Evolutionary conservation across 2,113 vertebrate genomes (phyloP), one percentile per base, ranked within the genome.

Genomic region (Nothobranchius furzeri): DNA sequence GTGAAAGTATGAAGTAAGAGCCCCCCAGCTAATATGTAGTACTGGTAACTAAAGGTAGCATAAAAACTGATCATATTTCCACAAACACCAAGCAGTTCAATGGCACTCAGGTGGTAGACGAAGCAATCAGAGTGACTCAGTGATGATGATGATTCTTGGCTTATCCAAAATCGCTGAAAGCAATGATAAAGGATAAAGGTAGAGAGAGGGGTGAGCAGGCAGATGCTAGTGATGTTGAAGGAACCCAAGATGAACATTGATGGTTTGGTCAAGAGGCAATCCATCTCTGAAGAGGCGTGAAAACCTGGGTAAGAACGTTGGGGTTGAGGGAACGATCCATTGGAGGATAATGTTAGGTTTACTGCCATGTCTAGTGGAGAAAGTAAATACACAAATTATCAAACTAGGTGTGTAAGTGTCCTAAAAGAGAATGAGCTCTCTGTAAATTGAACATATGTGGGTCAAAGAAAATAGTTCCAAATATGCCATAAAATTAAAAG

Each of bases 111-210:
- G 68, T 77, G 40, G 67, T 53, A 70, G 4, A 50, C 60, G 67
- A 76, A 53, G 60, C 46, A n/a, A 40, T 76, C 60, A 4, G 43
- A 65, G 61, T 70, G 67, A 20, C 73, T 69, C 15, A 25, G 54
- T n/a, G 35, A 9, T 2, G 48, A 7, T 24, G 43, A 47, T 14
- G 37, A 25, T 1, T 9, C 7, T 12, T 56, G 11, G 30, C 7
- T 40, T 7, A 9, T 20, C 58, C 43, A 45, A 45, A 45, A 45
- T 4, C 9, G 9, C 10, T 45, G 9, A 10, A 45, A 45, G 11
- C 43, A 9, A 12, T 45, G 43, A 45, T 12, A 4, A 11, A 45
- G 43, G 10, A 45, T 45, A 11, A 12, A 45, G 43, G 12, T 12
- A 45, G 9, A 58, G 2, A 75, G 15, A 35, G 73, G 60, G 1